A percentile compares a stretch with the other conserved stretches of the same genome.
phyloP scores from a whole-genome alignment of 2,888 invertebrate species.

The Zhuqinia jingwanae region DNA sequence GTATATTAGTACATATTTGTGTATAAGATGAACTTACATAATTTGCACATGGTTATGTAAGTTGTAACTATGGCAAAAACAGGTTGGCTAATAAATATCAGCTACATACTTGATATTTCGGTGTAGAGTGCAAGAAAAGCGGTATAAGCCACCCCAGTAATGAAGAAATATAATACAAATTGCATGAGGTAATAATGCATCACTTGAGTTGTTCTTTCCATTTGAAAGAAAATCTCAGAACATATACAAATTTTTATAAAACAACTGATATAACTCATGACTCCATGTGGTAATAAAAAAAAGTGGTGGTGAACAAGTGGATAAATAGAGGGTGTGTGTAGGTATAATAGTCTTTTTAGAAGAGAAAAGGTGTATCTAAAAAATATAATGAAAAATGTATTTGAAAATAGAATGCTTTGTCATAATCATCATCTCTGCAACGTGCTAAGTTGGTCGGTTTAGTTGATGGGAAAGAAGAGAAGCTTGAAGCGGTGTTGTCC shows the following conservation, averaged over 20 bases:
- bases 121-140: constrained; percentile 30
- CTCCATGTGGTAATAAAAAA: constrained; percentile 10
- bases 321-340: not conserved
- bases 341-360: not conserved
- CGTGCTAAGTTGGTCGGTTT: not conserved
- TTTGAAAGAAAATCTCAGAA: constrained; percentile 5
- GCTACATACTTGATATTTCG: not conserved
- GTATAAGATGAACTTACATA: no score
- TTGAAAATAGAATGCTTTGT: no score
- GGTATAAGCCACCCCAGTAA: constrained; percentile 37
- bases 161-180: not conserved
- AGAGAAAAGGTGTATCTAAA: not conserved
- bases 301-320: not conserved
- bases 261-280: constrained; percentile 42
- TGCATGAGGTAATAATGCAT: constrained; percentile 26
- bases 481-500: constrained; percentile 31
- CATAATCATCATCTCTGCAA: not conserved
- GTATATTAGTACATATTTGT: no score
- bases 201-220: constrained; percentile 29
- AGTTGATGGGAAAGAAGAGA: not conserved
- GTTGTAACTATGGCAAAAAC: no score
- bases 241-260: constrained; percentile 28
- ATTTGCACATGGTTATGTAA: no score
- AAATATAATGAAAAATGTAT: no score
- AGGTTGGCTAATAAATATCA: constrained; percentile 23